phyloP scores from a whole-genome alignment of 2,888 invertebrate genomes.

The Malthinus flaveolus region DNA sequence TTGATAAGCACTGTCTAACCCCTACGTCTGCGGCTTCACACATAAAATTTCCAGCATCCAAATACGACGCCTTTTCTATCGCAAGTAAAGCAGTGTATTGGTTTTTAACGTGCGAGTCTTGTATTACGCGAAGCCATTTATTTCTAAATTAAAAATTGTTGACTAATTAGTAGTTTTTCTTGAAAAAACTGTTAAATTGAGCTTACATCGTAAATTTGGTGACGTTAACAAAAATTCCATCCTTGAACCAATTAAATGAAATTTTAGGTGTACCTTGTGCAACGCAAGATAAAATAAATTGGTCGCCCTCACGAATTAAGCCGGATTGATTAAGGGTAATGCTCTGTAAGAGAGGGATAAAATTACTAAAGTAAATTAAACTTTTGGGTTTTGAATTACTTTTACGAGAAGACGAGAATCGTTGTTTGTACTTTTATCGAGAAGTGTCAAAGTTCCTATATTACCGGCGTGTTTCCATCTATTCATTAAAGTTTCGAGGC shows the following conservation, averaged over 20 bases:
- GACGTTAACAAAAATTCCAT: constrained; percentile 74
- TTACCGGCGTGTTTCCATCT: constrained; percentile 64
- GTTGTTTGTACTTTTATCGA: constrained; percentile 70
- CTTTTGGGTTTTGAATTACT: constrained; percentile 54
- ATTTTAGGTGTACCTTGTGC: constrained; percentile 77
- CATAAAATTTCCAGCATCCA: constrained; percentile 79
- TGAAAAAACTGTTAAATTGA: neutral
- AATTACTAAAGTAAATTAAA: neutral
- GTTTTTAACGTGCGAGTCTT: constrained; percentile 57
- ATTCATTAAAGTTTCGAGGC: constrained; percentile 59
- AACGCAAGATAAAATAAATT: constrained; percentile 76
- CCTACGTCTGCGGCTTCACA: constrained; percentile 75
- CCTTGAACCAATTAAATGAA: constrained; percentile 81
- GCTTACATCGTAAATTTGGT: constrained; percentile 72
- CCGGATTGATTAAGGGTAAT: constrained; percentile 58
- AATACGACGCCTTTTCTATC: constrained; percentile 67
- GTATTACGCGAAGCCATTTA: constrained; percentile 66
- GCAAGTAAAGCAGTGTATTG: constrained; percentile 71
- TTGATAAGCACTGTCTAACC: constrained; percentile 68
- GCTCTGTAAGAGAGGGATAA: constrained; percentile 51
- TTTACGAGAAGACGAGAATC: constrained; percentile 72
- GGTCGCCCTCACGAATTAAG: constrained; percentile 69
- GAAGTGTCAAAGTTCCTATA: constrained; percentile 63
- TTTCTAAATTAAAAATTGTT: constrained; percentile 53
- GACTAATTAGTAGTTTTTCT: neutral